phyloP scores from a whole-genome alignment of 2,888 invertebrate species.

The Caenorhabditis sp. region DNA sequence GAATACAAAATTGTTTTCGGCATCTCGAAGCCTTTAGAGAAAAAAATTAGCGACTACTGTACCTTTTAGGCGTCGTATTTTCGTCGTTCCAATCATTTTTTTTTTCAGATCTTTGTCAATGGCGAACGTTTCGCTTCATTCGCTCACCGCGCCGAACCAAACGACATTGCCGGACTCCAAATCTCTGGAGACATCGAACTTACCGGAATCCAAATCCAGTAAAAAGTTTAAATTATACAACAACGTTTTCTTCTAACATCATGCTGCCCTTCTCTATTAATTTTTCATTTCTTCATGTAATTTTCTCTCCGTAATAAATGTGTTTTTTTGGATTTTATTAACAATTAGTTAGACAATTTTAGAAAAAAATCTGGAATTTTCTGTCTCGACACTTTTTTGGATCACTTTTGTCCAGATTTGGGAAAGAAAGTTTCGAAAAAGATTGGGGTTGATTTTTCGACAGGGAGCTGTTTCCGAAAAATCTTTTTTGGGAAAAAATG shows the following conservation, averaged over 20 bases:
- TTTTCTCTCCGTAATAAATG: background rate
- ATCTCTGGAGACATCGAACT: constrained; percentile 69
- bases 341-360: too few species aligned
- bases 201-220: constrained; percentile 67
- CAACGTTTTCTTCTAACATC: background rate
- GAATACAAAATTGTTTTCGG: too few species aligned
- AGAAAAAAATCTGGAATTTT: too few species aligned
- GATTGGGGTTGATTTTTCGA: too few species aligned
- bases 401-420: too few species aligned
- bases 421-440: too few species aligned
- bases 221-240: constrained; percentile 26
- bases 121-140: constrained; percentile 70
- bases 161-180: constrained; percentile 69
- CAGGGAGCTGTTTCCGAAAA: too few species aligned
- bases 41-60: too few species aligned
- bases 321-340: background rate
- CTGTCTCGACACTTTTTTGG: too few species aligned
- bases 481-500: too few species aligned
- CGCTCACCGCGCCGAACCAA: constrained; percentile 70
- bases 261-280: background rate
- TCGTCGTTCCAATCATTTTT: too few species aligned
- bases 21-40: too few species aligned
- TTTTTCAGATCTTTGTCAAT: constrained; percentile 69
- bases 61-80: background rate
- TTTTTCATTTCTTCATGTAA: background rate